phyloP scores from a whole-genome alignment of 1,140 invertebrate genomes.

The Hyphantria cunea region DNA sequence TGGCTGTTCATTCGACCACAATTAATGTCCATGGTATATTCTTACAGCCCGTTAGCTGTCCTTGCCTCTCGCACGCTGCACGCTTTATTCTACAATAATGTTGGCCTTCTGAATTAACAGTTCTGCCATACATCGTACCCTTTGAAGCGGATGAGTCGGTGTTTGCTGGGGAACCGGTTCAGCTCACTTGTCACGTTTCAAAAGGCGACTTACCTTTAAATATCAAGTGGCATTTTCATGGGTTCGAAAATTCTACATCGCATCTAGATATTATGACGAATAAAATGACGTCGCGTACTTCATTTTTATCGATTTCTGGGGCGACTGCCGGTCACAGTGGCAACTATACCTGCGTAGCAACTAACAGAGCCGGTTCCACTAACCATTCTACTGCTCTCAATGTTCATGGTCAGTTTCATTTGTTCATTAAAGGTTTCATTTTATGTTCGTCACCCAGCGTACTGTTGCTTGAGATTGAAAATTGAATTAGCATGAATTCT shows the following conservation, averaged over 20 bases:
- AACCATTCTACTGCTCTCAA: constrained; percentile 86
- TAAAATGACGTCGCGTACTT: constrained; percentile 89
- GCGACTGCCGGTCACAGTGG: constrained; percentile 89
- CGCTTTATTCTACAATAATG: constrained; percentile 68
- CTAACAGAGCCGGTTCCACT: constrained; percentile 87
- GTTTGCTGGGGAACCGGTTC: constrained; percentile 90
- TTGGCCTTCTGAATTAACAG: constrained; percentile 82
- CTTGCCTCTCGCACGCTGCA: constrained; percentile 73
- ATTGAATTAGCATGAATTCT: constrained; percentile 71
- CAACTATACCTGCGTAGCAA: constrained; percentile 91
- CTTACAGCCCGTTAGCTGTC: constrained; percentile 44
- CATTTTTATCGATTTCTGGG: constrained; percentile 89
- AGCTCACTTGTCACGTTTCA: constrained; percentile 88
- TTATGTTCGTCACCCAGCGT: constrained; percentile 48
- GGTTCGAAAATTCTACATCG: constrained; percentile 83
- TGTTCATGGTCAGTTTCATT: constrained; percentile 86
- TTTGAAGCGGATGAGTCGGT: constrained; percentile 90
- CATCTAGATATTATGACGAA: constrained; percentile 87
- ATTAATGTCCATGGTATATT: constrained; percentile 85
- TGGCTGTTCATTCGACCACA: constrained; percentile 83
- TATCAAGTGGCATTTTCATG: constrained; percentile 90
- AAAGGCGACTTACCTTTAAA: constrained; percentile 90
- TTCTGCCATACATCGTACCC: constrained; percentile 89
- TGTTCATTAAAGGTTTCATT: constrained; percentile 43
- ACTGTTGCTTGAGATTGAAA: constrained; percentile 45